A percentile compares a stretch with the other conserved stretches of the same genome.
Evolutionary conservation across 2,113 vertebrate genomes (phyloP).

Genomic region (Chionomys nivalis): DNA sequence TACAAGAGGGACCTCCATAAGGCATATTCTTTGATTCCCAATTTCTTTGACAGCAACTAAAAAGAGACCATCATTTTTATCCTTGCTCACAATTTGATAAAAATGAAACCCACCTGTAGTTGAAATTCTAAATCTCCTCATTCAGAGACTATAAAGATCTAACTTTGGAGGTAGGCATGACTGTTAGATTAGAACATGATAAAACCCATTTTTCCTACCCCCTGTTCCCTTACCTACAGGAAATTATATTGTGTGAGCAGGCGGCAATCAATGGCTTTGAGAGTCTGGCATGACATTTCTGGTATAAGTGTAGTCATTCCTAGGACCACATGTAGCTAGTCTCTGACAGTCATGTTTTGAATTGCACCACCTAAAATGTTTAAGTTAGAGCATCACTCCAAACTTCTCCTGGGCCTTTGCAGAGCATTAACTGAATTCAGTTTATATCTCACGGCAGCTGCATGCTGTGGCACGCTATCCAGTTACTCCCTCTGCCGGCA

Average conservation of each 20-base stretch:
- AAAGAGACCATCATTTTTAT: background rate
- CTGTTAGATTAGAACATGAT: constrained; percentile 19
- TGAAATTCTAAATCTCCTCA: constrained; percentile 28
- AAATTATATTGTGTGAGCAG: background rate
- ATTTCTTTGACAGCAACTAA: constrained; percentile 1
- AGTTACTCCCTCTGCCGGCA: background rate
- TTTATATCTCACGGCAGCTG: background rate
- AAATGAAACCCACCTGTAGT: background rate
- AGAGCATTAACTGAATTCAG: background rate
- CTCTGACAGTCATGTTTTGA: background rate
- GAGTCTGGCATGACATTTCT: background rate
- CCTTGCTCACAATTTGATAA: constrained; percentile 32
- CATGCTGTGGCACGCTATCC: background rate
- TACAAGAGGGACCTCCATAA: background rate
- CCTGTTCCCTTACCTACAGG: background rate
- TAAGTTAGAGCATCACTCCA: background rate
- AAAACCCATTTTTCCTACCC: background rate
- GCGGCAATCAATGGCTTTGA: background rate
- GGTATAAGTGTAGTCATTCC: background rate
- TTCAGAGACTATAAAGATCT: background rate
- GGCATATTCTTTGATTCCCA: background rate
- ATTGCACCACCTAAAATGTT: background rate
- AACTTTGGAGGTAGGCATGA: background rate
- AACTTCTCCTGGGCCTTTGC: background rate
- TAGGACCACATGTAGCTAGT: background rate